Conservation (phyloP, 23 tunicate species). For the Styela plicata region DNA sequence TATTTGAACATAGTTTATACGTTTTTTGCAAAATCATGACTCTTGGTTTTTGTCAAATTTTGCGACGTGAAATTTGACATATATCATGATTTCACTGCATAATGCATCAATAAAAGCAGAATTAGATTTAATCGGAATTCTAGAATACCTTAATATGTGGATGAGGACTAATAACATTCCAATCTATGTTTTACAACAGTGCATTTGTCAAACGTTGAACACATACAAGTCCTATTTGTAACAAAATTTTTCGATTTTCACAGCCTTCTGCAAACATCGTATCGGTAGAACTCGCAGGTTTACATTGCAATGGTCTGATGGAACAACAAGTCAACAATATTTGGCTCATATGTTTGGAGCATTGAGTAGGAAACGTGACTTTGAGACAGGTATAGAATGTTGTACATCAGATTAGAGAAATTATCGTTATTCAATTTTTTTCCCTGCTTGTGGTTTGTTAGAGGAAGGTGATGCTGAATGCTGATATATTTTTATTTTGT, state of each 20-base stretch:
- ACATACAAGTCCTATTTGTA: background rate
- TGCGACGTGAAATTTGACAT: no score
- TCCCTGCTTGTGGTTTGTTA: background rate
- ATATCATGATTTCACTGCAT: no score
- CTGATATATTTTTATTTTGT: no score
- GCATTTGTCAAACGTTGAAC: no score
- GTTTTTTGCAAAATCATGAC: background rate
- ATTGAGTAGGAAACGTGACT: slow-evolving; percentile 18
- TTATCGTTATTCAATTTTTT: background rate
- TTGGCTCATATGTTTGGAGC: slow-evolving; percentile 72
- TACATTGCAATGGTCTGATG: slow-evolving; percentile 67
- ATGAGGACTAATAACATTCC: no score
- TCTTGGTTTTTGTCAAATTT: no score
- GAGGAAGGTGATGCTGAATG: background rate
- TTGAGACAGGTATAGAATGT: slow-evolving; percentile 43
- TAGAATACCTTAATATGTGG: no score
- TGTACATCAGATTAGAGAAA: background rate
- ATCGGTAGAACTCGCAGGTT: slow-evolving; percentile 59
- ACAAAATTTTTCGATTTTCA: background rate
- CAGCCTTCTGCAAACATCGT: slow-evolving; percentile 57
- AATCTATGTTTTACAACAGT: no score
- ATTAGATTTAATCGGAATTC: no score
- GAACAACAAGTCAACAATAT: slow-evolving; percentile 42
- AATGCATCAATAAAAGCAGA: background rate
- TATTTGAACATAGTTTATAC: no score